A percentile compares a stretch with the other conserved stretches of the same genome.
phyloP scores from a whole-genome alignment of 2,888 invertebrate species.

The Drosophila kanekoi region DNA sequence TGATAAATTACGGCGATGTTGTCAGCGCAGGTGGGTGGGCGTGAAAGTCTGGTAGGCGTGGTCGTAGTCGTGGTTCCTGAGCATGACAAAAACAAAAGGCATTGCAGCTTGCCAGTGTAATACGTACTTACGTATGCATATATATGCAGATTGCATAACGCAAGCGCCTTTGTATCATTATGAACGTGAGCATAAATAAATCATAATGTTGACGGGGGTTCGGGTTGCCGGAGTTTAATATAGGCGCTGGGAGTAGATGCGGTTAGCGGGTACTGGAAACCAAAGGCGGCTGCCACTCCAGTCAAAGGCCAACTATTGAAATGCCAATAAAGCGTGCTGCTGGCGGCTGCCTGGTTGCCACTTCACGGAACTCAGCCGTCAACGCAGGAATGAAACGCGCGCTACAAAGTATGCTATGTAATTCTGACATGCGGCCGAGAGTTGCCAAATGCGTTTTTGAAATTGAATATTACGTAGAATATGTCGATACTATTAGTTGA shows the following conservation, averaged over 20 bases:
- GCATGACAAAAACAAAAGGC: constrained; percentile 61
- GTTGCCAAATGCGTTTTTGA: background rate
- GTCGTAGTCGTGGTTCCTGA: constrained; percentile 31
- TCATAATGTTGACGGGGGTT: constrained; percentile 57
- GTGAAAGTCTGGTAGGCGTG: constrained; percentile 24
- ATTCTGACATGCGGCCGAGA: constrained; percentile 24
- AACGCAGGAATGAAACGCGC: constrained; percentile 49
- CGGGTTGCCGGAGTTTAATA: background rate
- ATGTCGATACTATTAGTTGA: too few species aligned
- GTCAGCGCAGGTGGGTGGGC: constrained; percentile 28
- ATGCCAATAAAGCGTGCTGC: constrained; percentile 76
- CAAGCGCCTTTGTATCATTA: constrained; percentile 78
- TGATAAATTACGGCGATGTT: constrained; percentile 68
- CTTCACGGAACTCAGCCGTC: constrained; percentile 37
- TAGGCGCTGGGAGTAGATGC: background rate
- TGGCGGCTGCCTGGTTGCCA: constrained; percentile 34
- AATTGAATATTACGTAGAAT: too few species aligned
- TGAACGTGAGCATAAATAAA: constrained; percentile 76
- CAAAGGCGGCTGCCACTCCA: constrained; percentile 34
- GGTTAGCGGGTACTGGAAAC: background rate
- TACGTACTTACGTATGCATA: constrained; percentile 65
- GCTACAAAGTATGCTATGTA: constrained; percentile 58
- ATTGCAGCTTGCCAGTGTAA: constrained; percentile 30
- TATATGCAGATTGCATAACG: constrained; percentile 78
- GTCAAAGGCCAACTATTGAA: constrained; percentile 75